Conservation (phyloP, 1,140 invertebrate species). For the Papilio helenus region DNA sequence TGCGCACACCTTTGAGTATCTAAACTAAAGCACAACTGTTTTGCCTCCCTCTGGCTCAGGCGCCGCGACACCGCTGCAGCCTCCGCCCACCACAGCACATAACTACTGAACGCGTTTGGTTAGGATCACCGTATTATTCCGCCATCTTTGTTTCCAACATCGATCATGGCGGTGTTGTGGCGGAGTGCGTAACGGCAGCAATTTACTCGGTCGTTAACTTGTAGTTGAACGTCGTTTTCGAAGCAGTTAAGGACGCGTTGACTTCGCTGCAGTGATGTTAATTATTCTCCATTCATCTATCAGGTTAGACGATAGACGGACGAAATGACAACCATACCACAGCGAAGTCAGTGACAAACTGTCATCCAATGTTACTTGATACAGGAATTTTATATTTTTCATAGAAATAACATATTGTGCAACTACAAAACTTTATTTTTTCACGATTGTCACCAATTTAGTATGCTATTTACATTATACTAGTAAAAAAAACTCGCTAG, state of each 20-base stretch:
- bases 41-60: conserved; percentile 70
- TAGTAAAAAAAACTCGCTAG: neutral
- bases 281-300: conserved; percentile 80
- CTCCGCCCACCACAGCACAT: conserved; percentile 72
- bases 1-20: no score
- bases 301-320: conserved; percentile 70
- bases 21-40: no score
- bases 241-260: conserved; percentile 48
- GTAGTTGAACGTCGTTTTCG: conserved; percentile 60
- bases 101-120: conserved; percentile 75
- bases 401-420: neutral
- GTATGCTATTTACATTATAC: neutral
- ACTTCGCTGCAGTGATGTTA: conserved; percentile 70
- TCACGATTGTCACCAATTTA: neutral
- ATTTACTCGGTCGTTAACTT: conserved; percentile 54
- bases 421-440: neutral
- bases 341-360: conserved; percentile 81
- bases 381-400: conserved; percentile 36
- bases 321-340: conserved; percentile 80
- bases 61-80: conserved; percentile 75
- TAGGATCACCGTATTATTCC: conserved; percentile 83
- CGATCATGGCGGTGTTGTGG: conserved; percentile 80
- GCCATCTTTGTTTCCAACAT: conserved; percentile 83
- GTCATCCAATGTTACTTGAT: conserved; percentile 65
- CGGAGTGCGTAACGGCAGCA: conserved; percentile 49